Percentiles rank a stretch among this genome's conserved stretches.
Conservation (phyloP, 2,888 invertebrate species). For the Drosophila lutescens region DNA sequence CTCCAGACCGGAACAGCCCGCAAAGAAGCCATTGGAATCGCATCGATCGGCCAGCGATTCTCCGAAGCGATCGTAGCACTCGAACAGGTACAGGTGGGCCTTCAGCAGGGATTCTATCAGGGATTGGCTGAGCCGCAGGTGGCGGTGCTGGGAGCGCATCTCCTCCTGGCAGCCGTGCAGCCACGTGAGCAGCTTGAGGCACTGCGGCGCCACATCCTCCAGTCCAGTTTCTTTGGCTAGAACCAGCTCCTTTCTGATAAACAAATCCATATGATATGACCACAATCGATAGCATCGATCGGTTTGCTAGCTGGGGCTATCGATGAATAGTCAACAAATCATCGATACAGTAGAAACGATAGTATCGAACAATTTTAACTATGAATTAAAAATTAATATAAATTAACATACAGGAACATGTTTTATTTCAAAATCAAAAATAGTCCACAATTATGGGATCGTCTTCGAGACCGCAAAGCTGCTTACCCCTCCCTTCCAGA, state of each 20-base stretch:
- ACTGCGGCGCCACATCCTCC: slow-evolving; percentile 53
- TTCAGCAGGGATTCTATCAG: slow-evolving; percentile 66
- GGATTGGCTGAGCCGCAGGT: slow-evolving; percentile 41
- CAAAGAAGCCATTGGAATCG: slow-evolving; percentile 35
- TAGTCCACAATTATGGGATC: neutral
- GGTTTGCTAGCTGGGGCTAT: neutral
- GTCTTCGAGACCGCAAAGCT: neutral
- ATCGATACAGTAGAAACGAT: neutral
- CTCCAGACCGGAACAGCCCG: slow-evolving; percentile 1
- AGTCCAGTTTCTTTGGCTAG: slow-evolving; percentile 38
- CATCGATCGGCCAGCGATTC: slow-evolving; percentile 42
- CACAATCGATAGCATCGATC: neutral
- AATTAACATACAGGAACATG: neutral
- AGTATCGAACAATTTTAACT: neutral
- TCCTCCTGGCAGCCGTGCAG: slow-evolving; percentile 51
- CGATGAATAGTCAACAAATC: neutral
- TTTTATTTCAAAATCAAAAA: neutral
- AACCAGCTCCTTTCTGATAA: slow-evolving; percentile 55
- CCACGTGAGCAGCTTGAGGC: slow-evolving; percentile 63
- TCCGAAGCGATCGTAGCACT: slow-evolving; percentile 58
- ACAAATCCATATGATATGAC: slow-evolving; percentile 46
- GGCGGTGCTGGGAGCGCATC: slow-evolving; percentile 34
- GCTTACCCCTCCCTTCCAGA: neutral
- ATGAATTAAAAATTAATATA: neutral
- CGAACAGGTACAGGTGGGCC: slow-evolving; percentile 57